phyloP scores from a whole-genome alignment of 2,888 invertebrate genomes.

The Gasteruption jaculator region DNA sequence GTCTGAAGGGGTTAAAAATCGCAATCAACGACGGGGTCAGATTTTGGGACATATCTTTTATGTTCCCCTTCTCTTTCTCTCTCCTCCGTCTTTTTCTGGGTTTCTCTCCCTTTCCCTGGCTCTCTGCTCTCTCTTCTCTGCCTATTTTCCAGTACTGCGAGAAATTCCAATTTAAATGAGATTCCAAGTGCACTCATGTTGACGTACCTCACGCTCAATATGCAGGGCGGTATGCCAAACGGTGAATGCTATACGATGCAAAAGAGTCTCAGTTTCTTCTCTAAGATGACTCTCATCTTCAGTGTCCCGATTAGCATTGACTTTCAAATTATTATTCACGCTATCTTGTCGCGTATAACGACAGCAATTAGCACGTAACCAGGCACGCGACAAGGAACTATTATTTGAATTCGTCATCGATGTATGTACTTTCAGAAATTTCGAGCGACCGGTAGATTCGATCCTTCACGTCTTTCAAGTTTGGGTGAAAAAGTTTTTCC shows the following conservation, averaged over 20 bases:
- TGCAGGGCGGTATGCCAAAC: conserved; percentile 72
- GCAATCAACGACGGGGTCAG: no score
- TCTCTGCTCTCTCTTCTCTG: not conserved
- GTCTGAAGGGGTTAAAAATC: no score
- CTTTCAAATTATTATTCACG: conserved; percentile 31
- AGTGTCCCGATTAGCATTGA: conserved; percentile 25
- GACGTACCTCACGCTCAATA: conserved; percentile 57
- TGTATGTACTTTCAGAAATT: conserved; percentile 3
- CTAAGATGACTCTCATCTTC: conserved; percentile 48
- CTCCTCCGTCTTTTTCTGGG: no score
- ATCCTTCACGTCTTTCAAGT: no score
- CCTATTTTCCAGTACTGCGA: no score
- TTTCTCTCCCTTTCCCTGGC: no score
- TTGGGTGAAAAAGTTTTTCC: no score
- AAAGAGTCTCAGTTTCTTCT: conserved; percentile 58
- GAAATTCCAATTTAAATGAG: no score
- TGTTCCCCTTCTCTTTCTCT: no score
- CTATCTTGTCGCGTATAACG: conserved; percentile 35
- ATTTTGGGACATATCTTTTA: no score
- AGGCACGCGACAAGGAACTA: conserved; percentile 36
- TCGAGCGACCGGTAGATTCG: no score
- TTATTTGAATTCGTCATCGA: conserved; percentile 39
- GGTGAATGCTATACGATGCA: conserved; percentile 70
- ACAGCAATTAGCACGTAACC: conserved; percentile 40
- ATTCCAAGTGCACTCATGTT: no score